phyloP scores from a whole-genome alignment of 2,113 vertebrate species.

The Seriola dumerili region DNA sequence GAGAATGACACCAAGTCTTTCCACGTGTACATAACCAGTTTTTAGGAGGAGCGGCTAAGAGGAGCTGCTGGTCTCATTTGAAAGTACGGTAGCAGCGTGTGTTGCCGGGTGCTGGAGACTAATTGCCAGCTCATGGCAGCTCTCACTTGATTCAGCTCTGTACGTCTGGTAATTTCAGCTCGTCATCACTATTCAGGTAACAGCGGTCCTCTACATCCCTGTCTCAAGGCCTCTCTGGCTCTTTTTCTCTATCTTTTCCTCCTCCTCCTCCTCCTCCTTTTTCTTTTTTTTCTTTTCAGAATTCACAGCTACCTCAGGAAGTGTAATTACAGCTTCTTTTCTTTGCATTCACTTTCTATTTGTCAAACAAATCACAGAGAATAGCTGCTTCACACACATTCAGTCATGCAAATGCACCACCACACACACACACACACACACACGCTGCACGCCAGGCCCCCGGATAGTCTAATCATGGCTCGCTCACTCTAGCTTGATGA shows the following conservation, averaged over 20 bases:
- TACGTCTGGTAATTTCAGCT: constrained; percentile 50
- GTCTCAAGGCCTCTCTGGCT: constrained; percentile 15
- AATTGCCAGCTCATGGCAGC: constrained; percentile 60
- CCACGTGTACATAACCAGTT: not conserved
- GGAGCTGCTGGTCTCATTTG: constrained; percentile 32
- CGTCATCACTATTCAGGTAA: constrained; percentile 52
- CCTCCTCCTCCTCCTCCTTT: no score
- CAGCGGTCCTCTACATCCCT: not conserved
- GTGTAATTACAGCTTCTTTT: constrained; percentile 59
- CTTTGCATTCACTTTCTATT: constrained; percentile 57
- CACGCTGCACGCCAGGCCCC: constrained; percentile 56
- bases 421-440: constrained; percentile 5
- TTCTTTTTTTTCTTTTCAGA: not conserved
- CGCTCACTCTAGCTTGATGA: constrained; percentile 66
- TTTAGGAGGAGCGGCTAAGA: not conserved
- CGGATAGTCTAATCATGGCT: constrained; percentile 68
- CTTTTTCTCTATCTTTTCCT: not conserved
- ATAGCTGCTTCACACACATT: constrained; percentile 46
- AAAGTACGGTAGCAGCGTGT: constrained; percentile 16
- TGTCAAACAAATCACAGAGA: constrained; percentile 64
- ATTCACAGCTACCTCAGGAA: constrained; percentile 41
- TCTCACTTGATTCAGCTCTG: constrained; percentile 51
- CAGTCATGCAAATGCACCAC: constrained; percentile 27
- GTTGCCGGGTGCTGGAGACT: constrained; percentile 25
- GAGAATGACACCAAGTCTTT: constrained; percentile 33